Conservation (phyloP, 1,140 invertebrate species). For the Bombus pascuorum region DNA sequence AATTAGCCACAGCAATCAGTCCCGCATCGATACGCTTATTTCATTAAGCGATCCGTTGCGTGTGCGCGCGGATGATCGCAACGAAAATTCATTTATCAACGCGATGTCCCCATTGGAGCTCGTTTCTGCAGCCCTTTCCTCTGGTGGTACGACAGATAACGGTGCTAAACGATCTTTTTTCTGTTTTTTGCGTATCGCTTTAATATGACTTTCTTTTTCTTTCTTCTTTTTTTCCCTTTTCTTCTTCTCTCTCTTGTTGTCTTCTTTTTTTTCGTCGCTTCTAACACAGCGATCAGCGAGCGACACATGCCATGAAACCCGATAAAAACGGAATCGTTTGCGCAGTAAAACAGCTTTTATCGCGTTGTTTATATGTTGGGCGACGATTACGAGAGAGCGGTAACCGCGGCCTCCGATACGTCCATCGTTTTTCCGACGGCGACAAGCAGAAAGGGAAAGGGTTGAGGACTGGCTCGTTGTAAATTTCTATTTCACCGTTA, state of each 20-base stretch:
- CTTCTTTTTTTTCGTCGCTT: neutral
- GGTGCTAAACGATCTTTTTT: neutral
- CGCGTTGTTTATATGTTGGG: conserved; percentile 43
- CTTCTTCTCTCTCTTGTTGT: neutral
- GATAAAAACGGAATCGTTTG: conserved; percentile 58
- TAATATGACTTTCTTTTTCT: neutral
- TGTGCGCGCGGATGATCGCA: conserved; percentile 13
- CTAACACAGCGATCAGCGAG: neutral
- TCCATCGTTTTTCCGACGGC: neutral
- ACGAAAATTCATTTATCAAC: conserved; percentile 67
- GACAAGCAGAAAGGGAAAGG: neutral
- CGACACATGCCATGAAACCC: conserved; percentile 42
- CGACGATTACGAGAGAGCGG: neutral
- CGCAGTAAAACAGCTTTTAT: conserved; percentile 49
- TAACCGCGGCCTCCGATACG: neutral
- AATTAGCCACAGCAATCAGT: conserved; percentile 65
- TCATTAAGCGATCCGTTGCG: conserved; percentile 63
- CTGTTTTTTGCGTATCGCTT: neutral
- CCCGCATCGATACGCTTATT: conserved; percentile 68
- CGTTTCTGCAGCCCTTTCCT: neutral
- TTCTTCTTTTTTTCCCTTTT: neutral
- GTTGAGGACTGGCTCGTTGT: too few relatives aligned
- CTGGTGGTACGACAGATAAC: neutral
- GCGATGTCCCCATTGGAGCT: conserved; percentile 11
- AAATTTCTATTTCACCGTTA: neutral